Conservation (phyloP, 2,888 invertebrate species). For the Scrobipalpa atriplicella region DNA sequence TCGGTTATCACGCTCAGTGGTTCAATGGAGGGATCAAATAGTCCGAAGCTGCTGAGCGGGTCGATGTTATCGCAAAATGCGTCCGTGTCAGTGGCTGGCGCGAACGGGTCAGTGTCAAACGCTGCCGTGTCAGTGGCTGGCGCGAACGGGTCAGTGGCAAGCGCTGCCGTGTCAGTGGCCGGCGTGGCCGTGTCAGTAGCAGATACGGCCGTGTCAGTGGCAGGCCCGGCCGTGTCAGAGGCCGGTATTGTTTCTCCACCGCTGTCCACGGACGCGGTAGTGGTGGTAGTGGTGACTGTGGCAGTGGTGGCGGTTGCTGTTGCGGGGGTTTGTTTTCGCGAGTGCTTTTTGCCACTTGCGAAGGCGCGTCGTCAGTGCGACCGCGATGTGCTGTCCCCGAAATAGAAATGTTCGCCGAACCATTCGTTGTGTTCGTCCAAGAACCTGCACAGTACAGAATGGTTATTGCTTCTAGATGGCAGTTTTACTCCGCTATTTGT, state of each 20-base stretch:
- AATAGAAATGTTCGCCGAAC: slow-evolving; percentile 90
- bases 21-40: neutral
- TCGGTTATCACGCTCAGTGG: neutral
- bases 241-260: too few species aligned
- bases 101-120: neutral
- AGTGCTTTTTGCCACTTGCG: slow-evolving; percentile 11
- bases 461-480: too few species aligned
- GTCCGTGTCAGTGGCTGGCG: neutral
- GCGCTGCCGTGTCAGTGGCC: neutral
- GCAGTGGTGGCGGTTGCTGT: slow-evolving; percentile 3
- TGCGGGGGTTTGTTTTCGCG: neutral
- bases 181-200: neutral
- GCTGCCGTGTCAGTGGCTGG: neutral
- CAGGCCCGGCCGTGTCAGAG: neutral
- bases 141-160: too few species aligned
- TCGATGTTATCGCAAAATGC: neutral
- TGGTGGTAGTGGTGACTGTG: neutral
- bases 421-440: slow-evolving; percentile 91
- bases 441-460: slow-evolving; percentile 77
- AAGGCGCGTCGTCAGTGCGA: slow-evolving; percentile 50
- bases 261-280: too few species aligned
- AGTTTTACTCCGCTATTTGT: too few species aligned
- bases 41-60: neutral
- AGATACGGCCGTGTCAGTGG: too few species aligned
- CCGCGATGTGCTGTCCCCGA: slow-evolving; percentile 73